Evolutionary conservation across 1,140 invertebrate genomes (phyloP), one percentile per base, ranked within the genome.

Genomic region (Battus philenor): DNA sequence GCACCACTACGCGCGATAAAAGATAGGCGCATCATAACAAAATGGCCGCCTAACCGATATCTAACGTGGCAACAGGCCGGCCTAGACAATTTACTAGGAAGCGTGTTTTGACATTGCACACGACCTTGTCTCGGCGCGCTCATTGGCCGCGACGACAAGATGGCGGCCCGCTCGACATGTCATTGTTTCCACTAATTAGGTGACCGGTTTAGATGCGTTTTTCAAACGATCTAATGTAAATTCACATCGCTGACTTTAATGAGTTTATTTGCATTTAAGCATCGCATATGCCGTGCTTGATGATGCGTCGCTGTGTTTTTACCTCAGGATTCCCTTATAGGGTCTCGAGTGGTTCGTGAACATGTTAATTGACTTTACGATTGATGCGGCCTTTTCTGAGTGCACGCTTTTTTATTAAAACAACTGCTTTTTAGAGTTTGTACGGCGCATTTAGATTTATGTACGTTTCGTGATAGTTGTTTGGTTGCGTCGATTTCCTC

Each of bases 81-180:
- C 71, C 70, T 76, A 74, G 68, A 73, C 57, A 59, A 66, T 60
- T 66, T 50, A 63, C 66, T 74, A 79, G 75, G 75, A 79, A 79
- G 75, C 59, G 48, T 47, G 58, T 71, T 79, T 79, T 79, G 75
- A 80, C 76, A 80, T 80, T 80, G 76, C 59, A 50, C 41, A 30
- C 59, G 66, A 77, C 76, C 76, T 80, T 80, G 76, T 49, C 31
- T 33, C 12, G 24, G 55, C 17, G 44, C 44, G 44, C 32, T 54
- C 58, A 80, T 80, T 80, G 76, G 76, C 57, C 63, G 55, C 64
- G 51, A 31, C n/a, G 36, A 32, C 63, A 80, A 74, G 48, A 80
- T 80, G 76, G 76, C 76, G 46, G 15, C 55, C 53, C 55, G 66
- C 72, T 69, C 69, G 49, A 18, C 39, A 52, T 50, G 54, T 60